Percentiles rank a stretch among this genome's conserved stretches.
Evolutionary conservation across 2,797 vertebrate genomes (phyloP).

Genomic region (Xiphorhynchus erythropygius): DNA sequence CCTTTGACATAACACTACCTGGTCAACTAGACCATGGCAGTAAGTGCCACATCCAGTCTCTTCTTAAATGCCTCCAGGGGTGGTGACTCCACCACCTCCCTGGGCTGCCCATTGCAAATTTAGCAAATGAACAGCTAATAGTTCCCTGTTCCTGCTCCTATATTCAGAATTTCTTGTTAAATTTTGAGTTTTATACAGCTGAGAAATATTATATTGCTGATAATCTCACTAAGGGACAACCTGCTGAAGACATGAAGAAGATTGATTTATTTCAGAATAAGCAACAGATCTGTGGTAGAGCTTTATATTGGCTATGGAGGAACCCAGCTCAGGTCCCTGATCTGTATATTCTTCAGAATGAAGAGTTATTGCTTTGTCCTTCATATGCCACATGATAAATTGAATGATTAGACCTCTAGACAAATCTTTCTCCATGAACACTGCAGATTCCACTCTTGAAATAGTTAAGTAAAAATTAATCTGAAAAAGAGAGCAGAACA

Average conservation of each 20-base stretch:
- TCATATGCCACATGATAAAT: neutral
- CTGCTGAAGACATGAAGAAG: neutral
- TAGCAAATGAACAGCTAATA: neutral
- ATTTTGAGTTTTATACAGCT: neutral
- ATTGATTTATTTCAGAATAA: neutral
- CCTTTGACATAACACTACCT: no score
- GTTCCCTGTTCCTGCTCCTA: neutral
- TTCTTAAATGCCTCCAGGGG: no score
- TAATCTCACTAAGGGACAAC: neutral
- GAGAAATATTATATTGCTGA: neutral
- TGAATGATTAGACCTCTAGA: neutral
- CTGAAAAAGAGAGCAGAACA: neutral
- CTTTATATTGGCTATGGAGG: neutral
- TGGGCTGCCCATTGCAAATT: no score
- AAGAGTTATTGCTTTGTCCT: neutral
- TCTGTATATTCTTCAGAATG: neutral
- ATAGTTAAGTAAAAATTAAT: conserved; percentile 3
- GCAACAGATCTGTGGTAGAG: neutral
- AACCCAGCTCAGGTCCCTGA: neutral
- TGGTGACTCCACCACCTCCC: no score
- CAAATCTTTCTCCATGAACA: neutral
- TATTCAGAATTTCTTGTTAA: neutral
- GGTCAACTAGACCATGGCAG: no score
- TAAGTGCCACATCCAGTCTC: no score
- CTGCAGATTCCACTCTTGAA: neutral